Base-by-base conservation (phyloP, 2,113 vertebrate species). In the Catharus minimus region DNA sequence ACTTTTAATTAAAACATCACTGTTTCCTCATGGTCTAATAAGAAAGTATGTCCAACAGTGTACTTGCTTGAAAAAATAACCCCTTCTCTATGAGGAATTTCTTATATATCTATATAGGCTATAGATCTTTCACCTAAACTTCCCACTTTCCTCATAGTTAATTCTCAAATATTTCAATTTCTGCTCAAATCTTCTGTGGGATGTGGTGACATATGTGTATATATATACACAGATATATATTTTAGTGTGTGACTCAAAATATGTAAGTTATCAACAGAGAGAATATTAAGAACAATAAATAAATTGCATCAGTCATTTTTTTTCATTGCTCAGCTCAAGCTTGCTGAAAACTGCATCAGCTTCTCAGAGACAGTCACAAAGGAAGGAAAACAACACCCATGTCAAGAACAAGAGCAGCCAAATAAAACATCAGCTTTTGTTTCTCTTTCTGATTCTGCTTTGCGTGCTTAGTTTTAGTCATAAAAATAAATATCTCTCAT, bases 171-270 rank as follows among this genome's bases (percentile, higher is more conserved):
- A 2, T 50, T 74, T 41, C 44, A 69, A 38, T 21, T 60, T 55
- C 66, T 55, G 20, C 36, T 60, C 53, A 75, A 14, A 50, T 62
- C 39, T 81, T 24, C 15, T 5, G 10, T 44, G 72, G 32, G 41
- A 47, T 52, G 17, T 19, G 57, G 43, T 46, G 60, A 44, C 3
- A 58, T 9, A 50, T 46, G 21, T 3, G 36, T 3, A 11, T 7
- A 53, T 3, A 39, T 2, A 43, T 0, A 44, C 1, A 33, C 3
- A 61, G 2, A 43, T 1, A 38, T 1, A 5, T 17, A 41, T 36
- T 43, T 43, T 17, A 58, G 36, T 0, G 9, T 11, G 21, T 1
- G 1, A 58, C 38, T 43, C 58, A n/a, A 60, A 83, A 47, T 10
- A 36, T 22, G 6, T 9, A 53, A 56, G 5, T 47, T 47, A 65